A percentile compares a stretch with the other conserved stretches of the same genome.
Evolutionary conservation across 2,888 invertebrate genomes (phyloP).

Genomic region (Xanthia icteritia): DNA sequence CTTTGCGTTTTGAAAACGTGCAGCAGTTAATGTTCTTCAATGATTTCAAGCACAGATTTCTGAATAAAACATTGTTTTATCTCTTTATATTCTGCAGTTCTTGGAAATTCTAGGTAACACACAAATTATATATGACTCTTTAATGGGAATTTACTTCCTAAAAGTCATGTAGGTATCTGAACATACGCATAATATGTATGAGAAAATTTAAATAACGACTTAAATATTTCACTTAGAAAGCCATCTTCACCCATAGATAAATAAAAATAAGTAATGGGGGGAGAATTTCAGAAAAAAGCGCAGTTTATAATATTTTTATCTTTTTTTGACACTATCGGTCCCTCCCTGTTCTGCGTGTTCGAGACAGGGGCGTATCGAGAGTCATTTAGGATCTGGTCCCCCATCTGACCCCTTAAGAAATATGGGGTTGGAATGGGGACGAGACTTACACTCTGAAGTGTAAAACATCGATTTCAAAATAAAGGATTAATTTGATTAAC

Average conservation of each 20-base stretch:
- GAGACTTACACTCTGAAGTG: conserved; percentile 58
- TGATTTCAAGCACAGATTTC: conserved; percentile 42
- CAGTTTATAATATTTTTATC: conserved; percentile 90
- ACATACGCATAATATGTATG: conserved; percentile 1
- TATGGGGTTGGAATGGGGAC: conserved; percentile 75
- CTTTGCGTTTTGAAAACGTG: conserved; percentile 46
- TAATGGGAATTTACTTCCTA: conserved; percentile 25
- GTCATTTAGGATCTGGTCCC: conserved; percentile 82
- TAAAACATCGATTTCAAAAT: conserved; percentile 66
- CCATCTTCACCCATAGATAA: conserved; percentile 68
- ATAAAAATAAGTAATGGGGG: conserved; percentile 71
- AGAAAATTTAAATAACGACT: conserved; percentile 42
- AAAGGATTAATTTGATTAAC: conserved; percentile 27
- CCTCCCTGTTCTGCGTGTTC: conserved; percentile 83
- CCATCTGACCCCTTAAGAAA: conserved; percentile 84
- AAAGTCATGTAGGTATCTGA: conserved; percentile 13
- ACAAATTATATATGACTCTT: conserved; percentile 2
- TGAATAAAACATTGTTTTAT: conserved; percentile 26
- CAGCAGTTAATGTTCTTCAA: conserved; percentile 38
- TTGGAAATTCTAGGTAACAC: conserved; percentile 21
- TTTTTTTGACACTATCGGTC: conserved; percentile 90
- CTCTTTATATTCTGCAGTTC: conserved; percentile 23
- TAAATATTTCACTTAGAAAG: conserved; percentile 58
- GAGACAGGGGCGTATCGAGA: conserved; percentile 88
- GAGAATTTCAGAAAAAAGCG: conserved; percentile 76